Conservation (phyloP, 2,888 invertebrate species). For the Pristionchus japonicus region DNA sequence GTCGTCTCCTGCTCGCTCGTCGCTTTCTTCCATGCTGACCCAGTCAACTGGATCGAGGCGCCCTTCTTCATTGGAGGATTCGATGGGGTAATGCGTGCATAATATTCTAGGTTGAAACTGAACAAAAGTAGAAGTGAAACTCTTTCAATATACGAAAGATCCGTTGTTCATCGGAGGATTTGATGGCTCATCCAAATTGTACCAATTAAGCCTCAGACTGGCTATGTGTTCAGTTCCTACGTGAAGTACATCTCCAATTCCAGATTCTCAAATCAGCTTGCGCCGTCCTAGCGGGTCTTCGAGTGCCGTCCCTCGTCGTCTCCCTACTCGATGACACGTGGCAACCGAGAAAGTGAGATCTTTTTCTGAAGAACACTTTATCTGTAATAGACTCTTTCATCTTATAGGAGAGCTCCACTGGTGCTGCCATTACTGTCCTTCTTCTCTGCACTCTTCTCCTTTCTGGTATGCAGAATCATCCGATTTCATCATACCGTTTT, state of each 20-base stretch:
- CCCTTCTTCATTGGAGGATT: constrained; percentile 43
- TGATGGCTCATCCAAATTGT: no score
- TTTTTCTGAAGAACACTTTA: no score
- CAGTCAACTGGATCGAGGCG: constrained; percentile 45
- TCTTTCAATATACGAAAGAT: not conserved
- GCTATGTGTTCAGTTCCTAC: no score
- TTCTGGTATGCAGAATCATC: no score
- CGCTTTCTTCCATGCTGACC: constrained; percentile 48
- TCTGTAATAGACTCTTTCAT: not conserved
- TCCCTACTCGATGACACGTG: constrained; percentile 45
- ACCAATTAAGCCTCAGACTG: no score
- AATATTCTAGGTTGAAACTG: no score
- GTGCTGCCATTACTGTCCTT: constrained; percentile 42
- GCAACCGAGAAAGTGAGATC: constrained; percentile 40
- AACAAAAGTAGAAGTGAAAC: not conserved
- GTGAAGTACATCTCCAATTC: no score
- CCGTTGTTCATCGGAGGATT: constrained; percentile 38
- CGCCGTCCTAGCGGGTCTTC: constrained; percentile 33
- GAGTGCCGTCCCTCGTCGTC: constrained; percentile 33
- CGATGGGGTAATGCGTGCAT: no score
- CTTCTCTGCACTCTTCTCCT: constrained; percentile 45
- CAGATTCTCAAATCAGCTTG: constrained; percentile 35
- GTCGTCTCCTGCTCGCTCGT: constrained; percentile 46
- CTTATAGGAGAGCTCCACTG: constrained; percentile 23
- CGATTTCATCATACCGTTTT: no score